Base-by-base conservation (phyloP, 2,797 vertebrate genomes). In the Hafferia zeledoni region DNA sequence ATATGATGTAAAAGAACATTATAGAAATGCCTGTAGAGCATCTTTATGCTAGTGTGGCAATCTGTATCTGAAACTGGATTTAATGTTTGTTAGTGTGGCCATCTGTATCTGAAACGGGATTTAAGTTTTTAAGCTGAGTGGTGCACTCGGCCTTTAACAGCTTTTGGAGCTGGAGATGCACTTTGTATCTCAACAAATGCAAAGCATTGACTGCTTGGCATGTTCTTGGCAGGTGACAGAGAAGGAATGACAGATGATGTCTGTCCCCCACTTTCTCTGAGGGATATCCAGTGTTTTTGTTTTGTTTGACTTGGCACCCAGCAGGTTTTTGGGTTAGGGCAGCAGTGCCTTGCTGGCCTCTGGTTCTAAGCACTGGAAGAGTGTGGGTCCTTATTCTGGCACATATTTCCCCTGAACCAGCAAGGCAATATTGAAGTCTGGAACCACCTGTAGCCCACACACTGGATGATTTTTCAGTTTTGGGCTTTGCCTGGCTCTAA, bases 261-360 rank as follows among this genome's bases (percentile, higher is more conserved):
- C 28, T 79, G 67, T 31, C 15, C 44, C 41, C 4, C 17, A 2
- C 19, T 85, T 87, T 75, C 33, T 50, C 41, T 22, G 22, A 31
- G 53, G 50, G 44, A 46, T 78, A 69, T 49, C 28, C 30, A 70
- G 31, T 61, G 89, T 39, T 39, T 39, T 41, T 41, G 25, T 28
- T 95, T 79, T 56, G 43, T 94, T 92, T 84, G 53, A 57, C 61
- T 91, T 89, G 86, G 75, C 43, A n/a, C 28, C 37, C 2, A 17
- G 23, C n/a, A 85, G 65, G 53, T 61, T 70, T 83, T 92, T 59
- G 33, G 39, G 39, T 89, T 89, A 53, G 53, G 86, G 37, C 47
- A 83, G 53, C 52, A 7, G 50, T 75, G 68, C 17, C 50, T 87
- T 13, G 15, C 23, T 50, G 53, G 46, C 37, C 67, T 67, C 41